Evolutionary conservation across 2,797 vertebrate species (phyloP), one percentile per base, ranked within the genome.

Genomic region (Furcifer pardalis): DNA sequence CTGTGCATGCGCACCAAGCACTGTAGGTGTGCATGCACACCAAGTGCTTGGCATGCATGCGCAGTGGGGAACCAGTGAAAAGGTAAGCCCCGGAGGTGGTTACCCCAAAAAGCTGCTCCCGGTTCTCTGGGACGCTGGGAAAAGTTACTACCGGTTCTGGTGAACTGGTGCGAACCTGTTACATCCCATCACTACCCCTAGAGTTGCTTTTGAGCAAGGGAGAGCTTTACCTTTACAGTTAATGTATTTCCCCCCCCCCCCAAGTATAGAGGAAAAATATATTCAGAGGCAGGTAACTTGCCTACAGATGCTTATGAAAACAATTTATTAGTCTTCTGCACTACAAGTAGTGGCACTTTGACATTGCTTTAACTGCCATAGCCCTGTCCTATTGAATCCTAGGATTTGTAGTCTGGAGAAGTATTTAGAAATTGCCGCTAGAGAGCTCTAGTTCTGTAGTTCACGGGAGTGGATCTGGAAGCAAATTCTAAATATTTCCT

Each of bases 311-410:
- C 7, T 89, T 81, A 19, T 90, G 93, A 87, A 80, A 76, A 88
- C 93, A 91, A 91, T 88, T 87, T 90, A 90, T 90, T 92, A 93
- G 30, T 1, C 40, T 79, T 86, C 32, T 1, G 7, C n/a, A 68
- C 65, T 17, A 68, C 13, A 68, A 7, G 15, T 35, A 35, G 17
- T 12, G 35, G 32, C 19, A 35, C 13, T 30, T 19, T 19, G 13
- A 68, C 19, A 7, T 15, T 35, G 32, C 7, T 68, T 68, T 19
- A 65, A n/a, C n/a, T 65, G 8, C 62, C 30, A 65, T 30, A 9
- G 9, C 25, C 7, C 4, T 32, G 12, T 32, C 62, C 62, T 66
- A 17, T 32, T 5, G 63, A 66, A 66, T 66, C n/a, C 63, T 66
- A 17, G 63, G 27, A 17, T 17, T 66, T 32, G 30, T 32, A 66